phyloP scores from a whole-genome alignment of 2,888 invertebrate genomes.

The Aelia acuminata region DNA sequence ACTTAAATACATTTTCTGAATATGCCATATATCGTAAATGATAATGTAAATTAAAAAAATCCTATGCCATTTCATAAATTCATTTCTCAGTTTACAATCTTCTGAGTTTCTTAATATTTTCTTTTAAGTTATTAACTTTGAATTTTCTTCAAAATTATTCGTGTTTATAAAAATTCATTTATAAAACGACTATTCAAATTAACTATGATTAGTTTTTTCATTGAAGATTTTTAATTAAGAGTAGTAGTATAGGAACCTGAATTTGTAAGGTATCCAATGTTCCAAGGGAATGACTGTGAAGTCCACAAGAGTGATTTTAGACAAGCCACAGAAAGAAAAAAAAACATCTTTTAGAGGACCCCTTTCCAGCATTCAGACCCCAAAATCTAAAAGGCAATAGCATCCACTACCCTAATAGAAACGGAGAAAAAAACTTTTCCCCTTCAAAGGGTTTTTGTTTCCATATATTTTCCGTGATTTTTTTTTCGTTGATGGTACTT shows the following conservation, averaged over 20 bases:
- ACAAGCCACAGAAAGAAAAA: background rate
- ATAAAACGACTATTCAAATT: no score
- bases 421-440: background rate
- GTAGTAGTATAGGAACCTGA: background rate
- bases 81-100: no score
- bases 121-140: no score
- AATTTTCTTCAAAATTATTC: no score
- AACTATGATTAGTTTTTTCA: background rate
- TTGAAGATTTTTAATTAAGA: background rate
- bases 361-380: background rate
- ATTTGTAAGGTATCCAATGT: background rate
- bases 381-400: background rate
- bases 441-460: background rate
- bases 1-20: no score
- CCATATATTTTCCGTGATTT: background rate
- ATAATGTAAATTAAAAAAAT: no score
- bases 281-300: background rate
- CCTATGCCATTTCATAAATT: no score
- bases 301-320: background rate
- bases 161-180: no score
- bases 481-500: background rate
- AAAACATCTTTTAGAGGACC: background rate
- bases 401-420: constrained; percentile 7
- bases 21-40: no score
- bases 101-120: no score